phyloP scores from a whole-genome alignment of 2,888 invertebrate species.

The Rotaria magnacalcarata region DNA sequence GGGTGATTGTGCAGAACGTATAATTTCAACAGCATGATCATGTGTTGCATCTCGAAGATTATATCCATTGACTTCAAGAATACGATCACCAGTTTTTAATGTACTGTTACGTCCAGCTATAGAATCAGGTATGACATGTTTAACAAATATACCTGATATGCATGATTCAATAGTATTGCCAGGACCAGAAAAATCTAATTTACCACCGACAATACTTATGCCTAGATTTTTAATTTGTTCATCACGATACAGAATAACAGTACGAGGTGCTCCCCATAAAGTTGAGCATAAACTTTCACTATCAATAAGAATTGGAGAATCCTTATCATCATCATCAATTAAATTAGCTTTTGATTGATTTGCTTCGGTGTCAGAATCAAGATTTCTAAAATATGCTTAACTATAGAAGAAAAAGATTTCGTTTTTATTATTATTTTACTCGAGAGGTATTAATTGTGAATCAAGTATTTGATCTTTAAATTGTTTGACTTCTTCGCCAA shows the following conservation, averaged over 20 bases:
- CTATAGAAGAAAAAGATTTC: no score
- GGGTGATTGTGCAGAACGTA: conserved; percentile 80
- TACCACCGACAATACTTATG: conserved; percentile 92
- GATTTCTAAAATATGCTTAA: not conserved
- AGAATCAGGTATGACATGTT: conserved; percentile 85
- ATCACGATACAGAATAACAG: conserved; percentile 19
- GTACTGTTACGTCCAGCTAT: conserved; percentile 82
- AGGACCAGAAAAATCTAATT: conserved; percentile 64
- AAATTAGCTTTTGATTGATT: no score
- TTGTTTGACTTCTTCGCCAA: conserved; percentile 7
- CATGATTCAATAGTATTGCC: conserved; percentile 24
- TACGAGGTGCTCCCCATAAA: conserved; percentile 37
- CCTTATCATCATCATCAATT: not conserved
- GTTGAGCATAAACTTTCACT: conserved; percentile 28
- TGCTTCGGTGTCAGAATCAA: not conserved
- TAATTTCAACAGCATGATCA: conserved; percentile 86
- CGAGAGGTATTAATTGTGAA: no score
- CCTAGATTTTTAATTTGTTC: conserved; percentile 68
- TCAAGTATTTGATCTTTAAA: conserved; percentile 29
- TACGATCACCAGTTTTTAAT: conserved; percentile 77
- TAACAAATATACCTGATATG: conserved; percentile 86
- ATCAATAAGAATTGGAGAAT: not conserved
- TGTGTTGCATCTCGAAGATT: conserved; percentile 85
- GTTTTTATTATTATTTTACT: not conserved
- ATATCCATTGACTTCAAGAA: conserved; percentile 77